Conservation (phyloP, 2,888 invertebrate species). For the Dryobotodes eremita region DNA sequence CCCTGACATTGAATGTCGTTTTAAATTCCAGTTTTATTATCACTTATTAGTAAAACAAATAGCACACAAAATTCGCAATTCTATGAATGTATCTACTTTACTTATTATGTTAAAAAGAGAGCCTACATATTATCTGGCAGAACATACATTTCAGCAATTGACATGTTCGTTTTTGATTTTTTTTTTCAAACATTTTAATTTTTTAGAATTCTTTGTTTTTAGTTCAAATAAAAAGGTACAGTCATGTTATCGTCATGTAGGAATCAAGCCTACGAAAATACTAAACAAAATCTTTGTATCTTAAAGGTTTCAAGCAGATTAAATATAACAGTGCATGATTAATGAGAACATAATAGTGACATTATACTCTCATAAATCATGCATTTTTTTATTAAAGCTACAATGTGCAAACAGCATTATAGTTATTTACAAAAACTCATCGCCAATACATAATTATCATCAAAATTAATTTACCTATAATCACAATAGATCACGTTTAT, state of each 20-base stretch:
- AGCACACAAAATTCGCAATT: not conserved
- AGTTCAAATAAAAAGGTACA: not conserved
- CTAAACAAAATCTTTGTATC: not conserved
- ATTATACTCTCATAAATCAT: slow-evolving; percentile 32
- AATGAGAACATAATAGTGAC: not conserved
- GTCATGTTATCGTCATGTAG: not conserved
- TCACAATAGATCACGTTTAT: slow-evolving; percentile 26
- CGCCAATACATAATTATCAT: slow-evolving; percentile 11
- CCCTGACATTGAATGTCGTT: slow-evolving; percentile 33
- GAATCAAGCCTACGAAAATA: not conserved
- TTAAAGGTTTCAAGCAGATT: not conserved
- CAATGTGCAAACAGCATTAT: slow-evolving; percentile 32
- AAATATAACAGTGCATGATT: not conserved
- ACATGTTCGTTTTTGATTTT: not conserved
- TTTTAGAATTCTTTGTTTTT: not conserved
- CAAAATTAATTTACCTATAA: slow-evolving; percentile 36
- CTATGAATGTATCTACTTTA: not conserved
- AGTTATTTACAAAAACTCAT: slow-evolving; percentile 14
- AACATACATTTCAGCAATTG: not conserved
- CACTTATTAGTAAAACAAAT: slow-evolving; percentile 3
- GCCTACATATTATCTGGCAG: not conserved
- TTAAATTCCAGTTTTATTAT: slow-evolving; percentile 41
- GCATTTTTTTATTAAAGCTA: not conserved
- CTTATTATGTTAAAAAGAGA: not conserved
- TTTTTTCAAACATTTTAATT: not conserved